Evolutionary conservation across 35 echinoderm and acorn worm genomes (phyloP).

Genomic region (Strongylocentrotus purpuratus): DNA sequence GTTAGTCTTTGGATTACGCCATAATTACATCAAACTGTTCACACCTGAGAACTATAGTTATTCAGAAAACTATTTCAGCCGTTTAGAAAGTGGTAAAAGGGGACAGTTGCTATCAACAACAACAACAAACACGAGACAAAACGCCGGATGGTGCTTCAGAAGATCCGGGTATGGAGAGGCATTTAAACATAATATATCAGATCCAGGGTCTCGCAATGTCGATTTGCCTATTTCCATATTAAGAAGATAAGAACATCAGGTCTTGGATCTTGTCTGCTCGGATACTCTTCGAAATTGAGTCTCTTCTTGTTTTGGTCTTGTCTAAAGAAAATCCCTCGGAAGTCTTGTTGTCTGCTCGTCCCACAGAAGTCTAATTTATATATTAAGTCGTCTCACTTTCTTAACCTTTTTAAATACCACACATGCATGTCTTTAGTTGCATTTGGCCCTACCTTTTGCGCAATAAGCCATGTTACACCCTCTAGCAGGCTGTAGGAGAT

Average conservation of each 20-base stretch:
- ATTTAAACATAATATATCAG: no score
- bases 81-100: no score
- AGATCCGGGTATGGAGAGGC: no score
- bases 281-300: neutral
- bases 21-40: no score
- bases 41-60: no score
- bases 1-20: no score
- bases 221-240: no score
- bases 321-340: neutral
- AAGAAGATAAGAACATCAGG: neutral
- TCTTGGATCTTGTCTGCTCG: neutral
- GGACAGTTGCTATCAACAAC: no score
- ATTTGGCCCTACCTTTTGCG: constrained; percentile 63
- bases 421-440: neutral
- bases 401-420: neutral
- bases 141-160: no score
- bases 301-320: neutral
- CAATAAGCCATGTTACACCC: constrained; percentile 94
- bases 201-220: no score
- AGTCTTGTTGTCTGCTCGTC: neutral
- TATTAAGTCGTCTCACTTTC: neutral
- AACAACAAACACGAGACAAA: no score
- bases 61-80: no score
- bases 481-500: constrained; percentile 77
- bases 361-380: neutral